These are phyloP conservation scores for Cherax destructor DNA, from an alignment of 1,140 invertebrate genomes.

Conservation along the genomic window DNA sequence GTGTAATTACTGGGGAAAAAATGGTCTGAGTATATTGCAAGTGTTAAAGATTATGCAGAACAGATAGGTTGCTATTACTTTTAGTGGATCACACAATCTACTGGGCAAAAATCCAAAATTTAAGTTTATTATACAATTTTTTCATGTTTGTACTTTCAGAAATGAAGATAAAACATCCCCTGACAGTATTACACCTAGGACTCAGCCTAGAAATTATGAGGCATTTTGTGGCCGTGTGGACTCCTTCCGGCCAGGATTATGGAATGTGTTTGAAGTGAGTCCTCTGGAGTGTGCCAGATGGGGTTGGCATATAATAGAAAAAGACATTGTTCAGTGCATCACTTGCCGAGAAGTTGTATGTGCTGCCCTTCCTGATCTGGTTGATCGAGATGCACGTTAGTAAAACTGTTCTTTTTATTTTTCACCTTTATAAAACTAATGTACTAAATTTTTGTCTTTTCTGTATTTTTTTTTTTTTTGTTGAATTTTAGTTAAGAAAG, in stretches of 20 bases:
- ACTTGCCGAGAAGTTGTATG: slow-evolving; percentile 48
- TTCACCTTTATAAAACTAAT: background rate
- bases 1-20: too few species aligned
- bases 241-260: slow-evolving; percentile 40
- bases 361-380: slow-evolving; percentile 15
- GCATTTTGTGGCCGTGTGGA: slow-evolving; percentile 41
- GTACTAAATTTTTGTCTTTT: background rate
- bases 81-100: too few species aligned
- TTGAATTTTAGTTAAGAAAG: too few species aligned
- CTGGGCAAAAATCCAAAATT: too few species aligned
- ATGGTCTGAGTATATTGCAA: too few species aligned
- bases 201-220: slow-evolving; percentile 10
- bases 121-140: too few species aligned
- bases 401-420: background rate
- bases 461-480: too few species aligned
- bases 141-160: background rate
- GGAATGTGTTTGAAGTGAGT: slow-evolving; percentile 28
- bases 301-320: slow-evolving; percentile 42
- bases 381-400: slow-evolving; percentile 27
- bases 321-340: slow-evolving; percentile 51
- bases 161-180: background rate
- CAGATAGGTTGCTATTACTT: too few species aligned
- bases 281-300: slow-evolving; percentile 51
- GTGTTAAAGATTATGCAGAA: too few species aligned
- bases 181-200: background rate